Conservation (phyloP, 2,113 vertebrate genomes). For the Pteropus alecto region DNA sequence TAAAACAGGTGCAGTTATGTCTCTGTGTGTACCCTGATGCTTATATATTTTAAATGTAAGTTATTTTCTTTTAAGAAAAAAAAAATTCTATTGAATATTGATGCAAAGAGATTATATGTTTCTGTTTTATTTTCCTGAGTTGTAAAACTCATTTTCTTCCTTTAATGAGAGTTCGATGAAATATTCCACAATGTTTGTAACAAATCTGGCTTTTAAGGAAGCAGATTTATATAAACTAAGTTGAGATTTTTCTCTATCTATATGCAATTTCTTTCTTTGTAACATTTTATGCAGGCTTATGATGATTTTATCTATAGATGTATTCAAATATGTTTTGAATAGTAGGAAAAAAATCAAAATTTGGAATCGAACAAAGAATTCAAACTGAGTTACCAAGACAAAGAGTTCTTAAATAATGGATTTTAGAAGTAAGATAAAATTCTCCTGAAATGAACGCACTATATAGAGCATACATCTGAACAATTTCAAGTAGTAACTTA, state of each 20-base stretch:
- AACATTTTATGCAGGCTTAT: conserved; percentile 45
- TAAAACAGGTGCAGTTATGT: not conserved
- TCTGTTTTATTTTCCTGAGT: conserved; percentile 36
- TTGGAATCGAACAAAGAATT: conserved; percentile 33
- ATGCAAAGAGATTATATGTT: conserved; percentile 14
- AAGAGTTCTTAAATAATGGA: not conserved
- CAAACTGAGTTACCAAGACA: conserved; percentile 1
- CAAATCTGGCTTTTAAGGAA: conserved; percentile 64
- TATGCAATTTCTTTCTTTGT: conserved; percentile 65
- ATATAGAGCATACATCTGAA: not conserved
- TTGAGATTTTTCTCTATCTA: conserved; percentile 52
- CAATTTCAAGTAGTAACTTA: not conserved
- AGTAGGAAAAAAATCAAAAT: not conserved
- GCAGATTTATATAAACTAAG: conserved; percentile 43
- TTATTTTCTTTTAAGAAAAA: conserved; percentile 49
- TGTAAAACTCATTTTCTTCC: conserved; percentile 60
- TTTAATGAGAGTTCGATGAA: conserved; percentile 58
- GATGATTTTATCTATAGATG: conserved; percentile 60
- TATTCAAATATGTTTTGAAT: conserved; percentile 53
- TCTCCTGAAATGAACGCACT: not conserved
- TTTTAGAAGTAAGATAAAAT: conserved; percentile 2
- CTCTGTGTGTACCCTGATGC: not conserved
- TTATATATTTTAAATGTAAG: conserved; percentile 65
- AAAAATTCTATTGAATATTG: conserved; percentile 31
- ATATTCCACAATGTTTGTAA: conserved; percentile 39